Evolutionary conservation across 2,113 vertebrate genomes (phyloP).

Genomic region (Neopipo cinnamomea): DNA sequence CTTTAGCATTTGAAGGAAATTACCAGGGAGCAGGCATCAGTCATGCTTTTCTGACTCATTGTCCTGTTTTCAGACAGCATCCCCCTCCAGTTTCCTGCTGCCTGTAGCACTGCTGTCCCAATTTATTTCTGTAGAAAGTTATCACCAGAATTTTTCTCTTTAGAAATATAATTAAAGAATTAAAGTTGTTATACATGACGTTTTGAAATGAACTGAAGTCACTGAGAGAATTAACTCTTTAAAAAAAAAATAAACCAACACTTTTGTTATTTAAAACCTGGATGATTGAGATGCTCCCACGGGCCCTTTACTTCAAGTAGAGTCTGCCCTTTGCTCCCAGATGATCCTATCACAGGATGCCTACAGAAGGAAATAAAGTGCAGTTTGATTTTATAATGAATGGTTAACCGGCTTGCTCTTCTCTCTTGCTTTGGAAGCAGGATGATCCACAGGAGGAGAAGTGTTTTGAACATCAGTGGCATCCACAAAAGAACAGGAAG

Average conservation of each 20-base stretch:
- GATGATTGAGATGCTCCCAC: background rate
- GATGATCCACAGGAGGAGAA: background rate
- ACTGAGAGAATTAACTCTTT: background rate
- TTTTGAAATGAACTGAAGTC: background rate
- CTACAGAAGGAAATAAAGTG: background rate
- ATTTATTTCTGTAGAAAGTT: background rate
- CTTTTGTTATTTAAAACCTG: background rate
- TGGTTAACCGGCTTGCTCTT: background rate
- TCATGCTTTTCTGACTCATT: conserved; percentile 27
- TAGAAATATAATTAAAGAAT: background rate
- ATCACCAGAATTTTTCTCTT: background rate
- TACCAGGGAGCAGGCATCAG: background rate
- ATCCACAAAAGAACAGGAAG: background rate
- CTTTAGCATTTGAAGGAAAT: background rate
- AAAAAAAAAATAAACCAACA: background rate
- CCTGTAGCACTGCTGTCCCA: background rate
- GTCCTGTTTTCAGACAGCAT: background rate
- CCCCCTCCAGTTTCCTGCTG: background rate
- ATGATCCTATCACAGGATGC: background rate
- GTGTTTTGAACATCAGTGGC: background rate
- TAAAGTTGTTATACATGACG: background rate
- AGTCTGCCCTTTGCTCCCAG: background rate
- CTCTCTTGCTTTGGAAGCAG: background rate
- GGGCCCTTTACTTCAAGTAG: background rate
- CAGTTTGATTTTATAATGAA: background rate